phyloP scores from a whole-genome alignment of 2,888 invertebrate species.

The Meteorus cinctellus region DNA sequence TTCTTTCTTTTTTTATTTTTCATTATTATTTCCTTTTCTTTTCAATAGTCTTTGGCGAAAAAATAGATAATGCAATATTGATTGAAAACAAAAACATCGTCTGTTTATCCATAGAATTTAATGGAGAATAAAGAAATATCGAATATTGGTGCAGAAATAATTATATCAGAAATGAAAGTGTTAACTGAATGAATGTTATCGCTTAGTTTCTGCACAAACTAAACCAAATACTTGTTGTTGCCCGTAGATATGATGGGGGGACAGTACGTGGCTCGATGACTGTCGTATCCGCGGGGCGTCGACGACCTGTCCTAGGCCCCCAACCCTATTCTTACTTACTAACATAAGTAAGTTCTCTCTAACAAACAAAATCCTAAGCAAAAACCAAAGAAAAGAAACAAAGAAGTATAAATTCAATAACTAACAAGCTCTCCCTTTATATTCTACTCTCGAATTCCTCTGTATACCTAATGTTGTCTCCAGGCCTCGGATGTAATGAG shows the following conservation, averaged over 20 bases:
- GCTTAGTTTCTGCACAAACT: conserved; percentile 73
- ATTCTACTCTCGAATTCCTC: conserved; percentile 27
- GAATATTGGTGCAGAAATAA: conserved; percentile 36
- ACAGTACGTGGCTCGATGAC: conserved; percentile 78
- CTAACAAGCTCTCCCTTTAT: conserved; percentile 40
- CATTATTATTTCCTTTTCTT: conserved; percentile 28
- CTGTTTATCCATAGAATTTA: conserved; percentile 22
- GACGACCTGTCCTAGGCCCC: conserved; percentile 75
- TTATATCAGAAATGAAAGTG: conserved; percentile 42
- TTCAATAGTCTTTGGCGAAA: conserved; percentile 38
- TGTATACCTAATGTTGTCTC: conserved; percentile 37
- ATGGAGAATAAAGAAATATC: conserved; percentile 21
- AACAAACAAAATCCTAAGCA: conserved; percentile 67
- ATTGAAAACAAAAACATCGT: not conserved
- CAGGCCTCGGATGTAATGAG: conserved; percentile 70
- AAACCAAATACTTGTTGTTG: conserved; percentile 72
- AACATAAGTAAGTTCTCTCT: conserved; percentile 74
- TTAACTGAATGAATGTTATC: conserved; percentile 49
- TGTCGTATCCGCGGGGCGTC: conserved; percentile 78
- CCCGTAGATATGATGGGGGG: conserved; percentile 77
- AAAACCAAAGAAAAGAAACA: conserved; percentile 35
- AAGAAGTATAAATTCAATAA: conserved; percentile 46
- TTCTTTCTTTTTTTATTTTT: conserved; percentile 35
- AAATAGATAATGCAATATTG: conserved; percentile 3
- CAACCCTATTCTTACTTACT: conserved; percentile 74